Conservation (phyloP, 2,113 vertebrate species). For the Sander lucioperca region DNA sequence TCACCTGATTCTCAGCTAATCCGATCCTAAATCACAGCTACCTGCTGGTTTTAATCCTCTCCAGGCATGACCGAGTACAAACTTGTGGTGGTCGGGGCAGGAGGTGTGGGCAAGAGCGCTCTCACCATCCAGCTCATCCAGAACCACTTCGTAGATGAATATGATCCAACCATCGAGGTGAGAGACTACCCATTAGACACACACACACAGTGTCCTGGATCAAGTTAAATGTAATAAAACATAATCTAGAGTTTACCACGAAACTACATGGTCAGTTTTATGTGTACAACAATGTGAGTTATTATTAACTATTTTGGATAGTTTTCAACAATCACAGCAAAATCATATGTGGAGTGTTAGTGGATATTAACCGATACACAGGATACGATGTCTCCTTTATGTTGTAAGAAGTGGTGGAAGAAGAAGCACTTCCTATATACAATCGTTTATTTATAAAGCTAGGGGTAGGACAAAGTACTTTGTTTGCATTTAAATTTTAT, state of each 20-base stretch:
- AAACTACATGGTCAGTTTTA: background rate
- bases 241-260: background rate
- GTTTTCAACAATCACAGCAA: background rate
- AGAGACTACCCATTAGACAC: background rate
- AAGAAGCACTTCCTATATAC: background rate
- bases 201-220: background rate
- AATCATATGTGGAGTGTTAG: background rate
- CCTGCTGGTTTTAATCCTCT: slow-evolving; percentile 12
- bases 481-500: background rate
- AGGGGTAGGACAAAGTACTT: no score
- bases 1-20: background rate
- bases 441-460: background rate
- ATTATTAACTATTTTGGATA: background rate
- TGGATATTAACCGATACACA: background rate
- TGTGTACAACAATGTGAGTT: background rate
- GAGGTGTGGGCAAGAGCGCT: slow-evolving; percentile 90
- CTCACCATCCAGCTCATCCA: slow-evolving; percentile 91
- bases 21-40: background rate
- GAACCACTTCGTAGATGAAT: slow-evolving; percentile 89
- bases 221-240: background rate
- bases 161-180: slow-evolving; percentile 87
- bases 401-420: background rate
- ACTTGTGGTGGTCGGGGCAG: slow-evolving; percentile 89
- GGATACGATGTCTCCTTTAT: background rate
- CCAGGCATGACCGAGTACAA: slow-evolving; percentile 90